A percentile compares a stretch with the other conserved stretches of the same genome.
Evolutionary conservation across 2,113 vertebrate species (phyloP).

Genomic region (Vulpes lagopus): DNA sequence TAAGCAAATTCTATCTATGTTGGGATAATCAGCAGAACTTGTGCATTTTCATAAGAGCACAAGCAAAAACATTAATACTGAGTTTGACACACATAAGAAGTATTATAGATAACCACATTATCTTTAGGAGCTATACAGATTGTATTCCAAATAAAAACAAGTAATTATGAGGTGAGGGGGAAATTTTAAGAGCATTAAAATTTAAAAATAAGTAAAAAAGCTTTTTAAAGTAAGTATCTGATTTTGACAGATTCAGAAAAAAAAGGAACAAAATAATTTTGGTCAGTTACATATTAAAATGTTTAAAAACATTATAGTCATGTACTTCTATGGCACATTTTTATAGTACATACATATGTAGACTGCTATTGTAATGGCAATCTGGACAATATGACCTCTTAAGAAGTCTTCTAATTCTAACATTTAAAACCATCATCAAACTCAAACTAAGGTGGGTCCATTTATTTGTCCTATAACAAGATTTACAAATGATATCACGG

Average conservation of each 20-base stretch:
- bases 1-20: neutral
- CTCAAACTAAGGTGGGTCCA: neutral
- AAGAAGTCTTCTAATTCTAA: neutral
- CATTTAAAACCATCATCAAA: neutral
- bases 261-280: neutral
- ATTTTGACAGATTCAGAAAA: neutral
- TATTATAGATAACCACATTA: neutral
- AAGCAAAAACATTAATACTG: conserved; percentile 11
- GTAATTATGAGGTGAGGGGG: neutral
- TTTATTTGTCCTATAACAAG: conserved; percentile 22
- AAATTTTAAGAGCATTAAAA: neutral
- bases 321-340: neutral
- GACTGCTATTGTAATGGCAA: neutral
- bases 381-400: neutral
- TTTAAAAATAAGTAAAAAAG: neutral
- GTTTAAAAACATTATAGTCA: neutral
- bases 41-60: neutral
- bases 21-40: neutral
- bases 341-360: neutral
- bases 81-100: neutral
- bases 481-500: neutral
- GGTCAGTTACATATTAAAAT: conserved; percentile 48
- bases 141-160: neutral
- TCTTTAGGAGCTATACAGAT: neutral
- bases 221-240: neutral